phyloP scores from a whole-genome alignment of 2,797 vertebrate genomes.

The Pteronotus mesoamericanus region DNA sequence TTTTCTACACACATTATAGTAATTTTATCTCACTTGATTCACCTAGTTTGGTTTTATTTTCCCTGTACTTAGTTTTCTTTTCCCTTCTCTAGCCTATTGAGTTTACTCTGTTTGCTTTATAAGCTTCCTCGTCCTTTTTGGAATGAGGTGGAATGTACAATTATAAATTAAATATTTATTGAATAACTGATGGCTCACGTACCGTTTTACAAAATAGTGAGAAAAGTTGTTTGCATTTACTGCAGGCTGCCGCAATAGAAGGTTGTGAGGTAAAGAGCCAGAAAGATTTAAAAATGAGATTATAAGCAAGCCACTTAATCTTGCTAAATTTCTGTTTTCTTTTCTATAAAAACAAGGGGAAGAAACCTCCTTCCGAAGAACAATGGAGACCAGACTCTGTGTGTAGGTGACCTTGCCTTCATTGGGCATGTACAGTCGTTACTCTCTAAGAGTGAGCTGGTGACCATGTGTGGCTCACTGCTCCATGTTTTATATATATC shows the following conservation, averaged over 20 bases:
- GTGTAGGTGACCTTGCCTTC: background rate
- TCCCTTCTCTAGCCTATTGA: background rate
- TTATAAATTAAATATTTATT: background rate
- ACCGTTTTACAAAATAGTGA: background rate
- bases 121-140: background rate
- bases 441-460: background rate
- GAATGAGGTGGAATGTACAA: background rate
- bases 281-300: background rate
- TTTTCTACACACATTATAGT: background rate
- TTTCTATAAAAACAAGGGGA: background rate
- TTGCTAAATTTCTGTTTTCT: background rate
- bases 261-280: background rate
- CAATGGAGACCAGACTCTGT: too few species aligned
- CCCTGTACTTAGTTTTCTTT: background rate
- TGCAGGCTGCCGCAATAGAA: conserved; percentile 6
- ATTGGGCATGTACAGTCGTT: background rate
- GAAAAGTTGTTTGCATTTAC: background rate
- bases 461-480: background rate
- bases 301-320: background rate
- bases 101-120: background rate
- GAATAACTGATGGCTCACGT: conserved; percentile 5
- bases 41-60: conserved; percentile 1
- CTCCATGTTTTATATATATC: background rate
- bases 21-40: background rate
- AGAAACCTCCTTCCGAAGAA: background rate